Conservation (phyloP, 1,140 invertebrate species). For the Luehdorfia chinensis region DNA sequence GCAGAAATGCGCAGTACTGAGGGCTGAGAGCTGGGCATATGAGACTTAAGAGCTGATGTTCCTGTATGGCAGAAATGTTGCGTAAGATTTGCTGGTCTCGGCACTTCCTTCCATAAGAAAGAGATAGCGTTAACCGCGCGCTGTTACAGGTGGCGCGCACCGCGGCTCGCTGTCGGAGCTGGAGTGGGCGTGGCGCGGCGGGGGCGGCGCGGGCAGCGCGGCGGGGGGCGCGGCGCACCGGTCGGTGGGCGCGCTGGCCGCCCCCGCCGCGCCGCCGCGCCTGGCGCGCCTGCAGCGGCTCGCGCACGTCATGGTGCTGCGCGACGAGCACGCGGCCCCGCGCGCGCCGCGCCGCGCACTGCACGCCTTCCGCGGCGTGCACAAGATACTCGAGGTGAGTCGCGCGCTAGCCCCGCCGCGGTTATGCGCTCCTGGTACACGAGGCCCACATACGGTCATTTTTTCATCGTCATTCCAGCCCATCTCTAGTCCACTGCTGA, state of each 20-base stretch:
- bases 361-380: slow-evolving; percentile 79
- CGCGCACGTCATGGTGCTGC: slow-evolving; percentile 86
- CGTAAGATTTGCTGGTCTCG: no score
- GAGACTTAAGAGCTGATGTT: no score
- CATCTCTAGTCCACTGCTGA: no score
- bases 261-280: slow-evolving; percentile 48
- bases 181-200: slow-evolving; percentile 32
- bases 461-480: no score
- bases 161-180: slow-evolving; percentile 84
- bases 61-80: no score
- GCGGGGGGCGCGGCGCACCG: slow-evolving; percentile 32
- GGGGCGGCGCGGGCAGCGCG: slow-evolving; percentile 24
- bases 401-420: no score
- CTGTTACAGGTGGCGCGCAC: slow-evolving; percentile 68
- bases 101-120: no score
- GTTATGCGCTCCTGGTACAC: no score
- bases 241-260: slow-evolving; percentile 35
- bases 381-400: slow-evolving; percentile 84
- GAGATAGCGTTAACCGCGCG: no score
- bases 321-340: slow-evolving; percentile 82
- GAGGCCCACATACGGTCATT: no score
- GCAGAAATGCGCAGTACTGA: no score
- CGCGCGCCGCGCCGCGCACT: slow-evolving; percentile 39
- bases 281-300: slow-evolving; percentile 76
- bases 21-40: no score